Percentiles rank a stretch among this genome's conserved stretches.
Evolutionary conservation across 2,797 vertebrate genomes (phyloP).

Genomic region (Mus spretus): DNA sequence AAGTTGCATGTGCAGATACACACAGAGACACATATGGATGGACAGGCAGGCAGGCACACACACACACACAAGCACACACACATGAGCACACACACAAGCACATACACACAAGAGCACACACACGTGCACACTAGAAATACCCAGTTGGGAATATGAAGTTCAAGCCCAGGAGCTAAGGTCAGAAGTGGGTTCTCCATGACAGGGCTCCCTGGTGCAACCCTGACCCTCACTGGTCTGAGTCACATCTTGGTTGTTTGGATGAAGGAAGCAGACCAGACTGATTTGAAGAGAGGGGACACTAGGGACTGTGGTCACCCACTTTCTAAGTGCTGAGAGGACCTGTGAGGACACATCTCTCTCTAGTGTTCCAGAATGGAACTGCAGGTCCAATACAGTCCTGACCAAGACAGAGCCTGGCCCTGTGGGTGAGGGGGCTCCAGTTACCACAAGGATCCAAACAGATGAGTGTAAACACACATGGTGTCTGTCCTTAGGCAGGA

Average conservation of each 20-base stretch:
- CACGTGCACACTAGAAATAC: accelerated
- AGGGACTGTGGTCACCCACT: background rate
- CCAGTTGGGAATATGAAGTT: background rate
- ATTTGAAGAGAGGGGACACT: background rate
- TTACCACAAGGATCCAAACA: background rate
- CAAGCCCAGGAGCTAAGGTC: background rate
- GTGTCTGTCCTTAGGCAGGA: accelerated
- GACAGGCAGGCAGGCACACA: background rate
- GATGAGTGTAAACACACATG: background rate
- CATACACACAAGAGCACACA: no score
- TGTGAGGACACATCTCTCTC: background rate
- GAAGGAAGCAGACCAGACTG: no score
- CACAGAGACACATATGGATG: background rate
- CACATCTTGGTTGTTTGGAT: background rate
- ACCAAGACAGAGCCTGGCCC: background rate
- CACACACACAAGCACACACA: no score
- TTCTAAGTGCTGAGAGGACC: background rate
- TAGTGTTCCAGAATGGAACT: background rate
- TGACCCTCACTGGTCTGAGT: background rate
- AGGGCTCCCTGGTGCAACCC: background rate
- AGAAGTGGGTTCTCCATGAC: no score
- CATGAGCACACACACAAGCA: no score
- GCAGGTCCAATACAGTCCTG: background rate
- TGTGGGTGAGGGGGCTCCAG: background rate
- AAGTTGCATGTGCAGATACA: background rate